Evolutionary conservation across 2,888 invertebrate genomes (phyloP).

Genomic region (Apodemia mormo): DNA sequence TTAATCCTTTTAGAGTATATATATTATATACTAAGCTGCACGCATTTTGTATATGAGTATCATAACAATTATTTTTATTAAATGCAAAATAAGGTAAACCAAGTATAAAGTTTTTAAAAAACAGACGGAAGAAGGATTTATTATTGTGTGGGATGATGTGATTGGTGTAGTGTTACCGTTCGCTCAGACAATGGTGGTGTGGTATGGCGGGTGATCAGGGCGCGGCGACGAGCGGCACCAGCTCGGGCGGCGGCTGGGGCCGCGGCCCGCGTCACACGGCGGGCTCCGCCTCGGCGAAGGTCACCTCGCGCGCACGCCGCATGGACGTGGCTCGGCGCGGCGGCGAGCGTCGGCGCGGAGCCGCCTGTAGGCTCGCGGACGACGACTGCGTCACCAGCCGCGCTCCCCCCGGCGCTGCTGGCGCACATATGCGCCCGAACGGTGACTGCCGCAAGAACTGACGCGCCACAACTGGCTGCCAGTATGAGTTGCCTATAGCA

Average conservation of each 20-base stretch:
- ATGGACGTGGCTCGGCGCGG: constrained; percentile 72
- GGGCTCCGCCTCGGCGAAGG: constrained; percentile 70
- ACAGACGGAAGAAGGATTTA: constrained; percentile 38
- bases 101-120: neutral
- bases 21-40: no score
- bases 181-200: constrained; percentile 58
- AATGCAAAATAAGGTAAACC: no score
- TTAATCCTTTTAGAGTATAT: no score
- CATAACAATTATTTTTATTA: no score
- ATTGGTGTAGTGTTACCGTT: constrained; percentile 40
- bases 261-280: constrained; percentile 77
- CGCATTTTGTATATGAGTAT: no score
- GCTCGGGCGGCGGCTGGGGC: constrained; percentile 72
- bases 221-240: constrained; percentile 71
- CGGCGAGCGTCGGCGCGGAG: constrained; percentile 53
- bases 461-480: constrained; percentile 87
- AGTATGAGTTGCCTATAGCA: constrained; percentile 69
- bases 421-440: constrained; percentile 67
- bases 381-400: constrained; percentile 67
- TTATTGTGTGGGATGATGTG: constrained; percentile 54
- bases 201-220: constrained; percentile 39
- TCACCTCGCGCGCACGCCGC: constrained; percentile 76
- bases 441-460: constrained; percentile 87
- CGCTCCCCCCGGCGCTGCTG: constrained; percentile 44
- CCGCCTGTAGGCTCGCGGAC: constrained; percentile 67